Conservation (phyloP, 92 coral and sea anemone genomes). For the Muricea muricata region DNA sequence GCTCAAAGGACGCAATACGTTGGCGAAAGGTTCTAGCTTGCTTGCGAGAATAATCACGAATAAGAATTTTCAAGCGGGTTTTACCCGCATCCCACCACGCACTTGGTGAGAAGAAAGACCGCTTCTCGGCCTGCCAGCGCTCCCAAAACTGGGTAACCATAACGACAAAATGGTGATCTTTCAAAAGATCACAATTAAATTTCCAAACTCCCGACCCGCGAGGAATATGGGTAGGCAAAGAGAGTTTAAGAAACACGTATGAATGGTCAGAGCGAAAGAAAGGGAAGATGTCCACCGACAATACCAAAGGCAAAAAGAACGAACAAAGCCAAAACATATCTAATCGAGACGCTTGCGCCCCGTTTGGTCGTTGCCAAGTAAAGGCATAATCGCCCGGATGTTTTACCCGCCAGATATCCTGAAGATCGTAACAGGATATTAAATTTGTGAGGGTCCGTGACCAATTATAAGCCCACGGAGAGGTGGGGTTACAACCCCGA, state of each 20-base stretch:
- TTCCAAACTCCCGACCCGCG: conserved; percentile 9
- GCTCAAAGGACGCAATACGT: not conserved
- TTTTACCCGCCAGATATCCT: not conserved
- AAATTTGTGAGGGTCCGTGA: not conserved
- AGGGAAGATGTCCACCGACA: not conserved
- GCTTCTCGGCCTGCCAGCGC: not conserved
- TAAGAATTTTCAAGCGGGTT: not conserved
- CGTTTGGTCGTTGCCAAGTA: not conserved
- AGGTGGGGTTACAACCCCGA: not conserved
- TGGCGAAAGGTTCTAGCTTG: not conserved
- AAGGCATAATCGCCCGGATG: not conserved
- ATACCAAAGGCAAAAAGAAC: not conserved
- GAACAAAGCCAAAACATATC: conserved; percentile 5
- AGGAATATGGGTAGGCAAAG: not conserved
- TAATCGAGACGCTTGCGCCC: not conserved
- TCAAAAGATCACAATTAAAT: not conserved
- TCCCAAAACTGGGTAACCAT: not conserved
- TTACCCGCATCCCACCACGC: conserved; percentile 24
- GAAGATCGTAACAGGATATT: not conserved
- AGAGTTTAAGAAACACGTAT: not conserved
- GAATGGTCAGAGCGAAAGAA: not conserved
- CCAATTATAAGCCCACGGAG: conserved; percentile 22
- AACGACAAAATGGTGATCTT: not conserved
- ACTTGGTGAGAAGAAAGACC: not conserved
- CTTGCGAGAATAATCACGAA: not conserved